These are phyloP conservation scores for Atta colombica DNA, from an alignment of 1,140 invertebrate species.

Conservation along the genomic window DNA sequence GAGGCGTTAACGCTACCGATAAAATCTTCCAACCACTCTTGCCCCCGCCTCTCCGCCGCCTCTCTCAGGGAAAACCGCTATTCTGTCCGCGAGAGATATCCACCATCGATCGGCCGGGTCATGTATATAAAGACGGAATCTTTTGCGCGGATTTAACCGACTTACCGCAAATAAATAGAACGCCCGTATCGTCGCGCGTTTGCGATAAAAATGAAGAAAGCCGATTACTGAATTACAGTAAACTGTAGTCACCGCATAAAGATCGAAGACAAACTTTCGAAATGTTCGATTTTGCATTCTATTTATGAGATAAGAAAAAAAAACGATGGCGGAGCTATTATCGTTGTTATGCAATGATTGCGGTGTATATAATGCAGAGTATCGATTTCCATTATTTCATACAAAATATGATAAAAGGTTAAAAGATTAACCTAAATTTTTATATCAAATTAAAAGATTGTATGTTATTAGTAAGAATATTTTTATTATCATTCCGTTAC, in stretches of 20 bases:
- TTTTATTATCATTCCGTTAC: not conserved
- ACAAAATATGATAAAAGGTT: not conserved
- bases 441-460: not conserved
- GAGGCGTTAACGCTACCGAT: slow-evolving; percentile 70
- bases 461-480: not conserved
- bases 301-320: not conserved
- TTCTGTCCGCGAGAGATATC: slow-evolving; percentile 53
- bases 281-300: not conserved
- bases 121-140: slow-evolving; percentile 50
- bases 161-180: slow-evolving; percentile 58
- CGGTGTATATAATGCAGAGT: not conserved
- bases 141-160: slow-evolving; percentile 58
- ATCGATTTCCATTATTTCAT: not conserved
- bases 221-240: slow-evolving; percentile 34
- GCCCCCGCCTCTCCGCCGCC: not conserved
- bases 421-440: not conserved
- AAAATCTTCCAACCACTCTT: slow-evolving; percentile 62
- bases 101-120: slow-evolving; percentile 44
- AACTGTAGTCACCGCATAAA: not conserved
- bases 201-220: slow-evolving; percentile 45
- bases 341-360: not conserved
- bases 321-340: not conserved
- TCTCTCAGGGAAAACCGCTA: slow-evolving; percentile 51
- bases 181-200: not conserved
- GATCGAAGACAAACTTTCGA: not conserved